phyloP scores from a whole-genome alignment of 2,888 invertebrate genomes.

The Biston stratarius region DNA sequence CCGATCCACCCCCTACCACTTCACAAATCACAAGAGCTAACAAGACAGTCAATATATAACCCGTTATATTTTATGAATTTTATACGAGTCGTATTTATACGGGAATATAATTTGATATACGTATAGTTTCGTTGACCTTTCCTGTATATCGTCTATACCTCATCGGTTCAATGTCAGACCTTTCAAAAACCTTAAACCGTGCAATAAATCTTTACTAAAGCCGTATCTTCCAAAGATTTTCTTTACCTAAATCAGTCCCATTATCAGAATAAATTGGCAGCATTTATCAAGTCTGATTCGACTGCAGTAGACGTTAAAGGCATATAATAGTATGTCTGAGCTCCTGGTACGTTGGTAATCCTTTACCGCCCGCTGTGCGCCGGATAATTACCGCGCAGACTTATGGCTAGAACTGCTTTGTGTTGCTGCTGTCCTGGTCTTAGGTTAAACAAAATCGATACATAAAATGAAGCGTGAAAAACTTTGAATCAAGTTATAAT shows the following conservation, averaged over 20 bases:
- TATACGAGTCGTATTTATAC: too few species aligned
- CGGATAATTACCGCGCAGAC: constrained; percentile 32
- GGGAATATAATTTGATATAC: too few species aligned
- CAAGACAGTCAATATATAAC: too few species aligned
- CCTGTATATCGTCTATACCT: background rate
- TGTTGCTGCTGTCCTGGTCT: constrained; percentile 22
- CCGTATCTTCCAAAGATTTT: constrained; percentile 18
- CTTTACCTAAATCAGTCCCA: constrained; percentile 30
- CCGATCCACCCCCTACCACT: too few species aligned
- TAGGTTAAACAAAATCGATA: too few species aligned
- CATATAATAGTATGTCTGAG: constrained; percentile 24
- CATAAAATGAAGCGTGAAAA: constrained; percentile 1
- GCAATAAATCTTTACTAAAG: constrained; percentile 18
- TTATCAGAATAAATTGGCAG: constrained; percentile 34
- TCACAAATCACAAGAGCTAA: too few species aligned
- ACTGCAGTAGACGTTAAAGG: constrained; percentile 27
- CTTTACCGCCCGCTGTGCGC: constrained; percentile 26
- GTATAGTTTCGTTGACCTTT: constrained; percentile 3
- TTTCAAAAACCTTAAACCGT: constrained; percentile 8
- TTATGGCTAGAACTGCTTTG: constrained; percentile 23
- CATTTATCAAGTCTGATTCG: constrained; percentile 27
- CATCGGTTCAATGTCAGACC: constrained; percentile 5
- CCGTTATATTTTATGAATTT: too few species aligned
- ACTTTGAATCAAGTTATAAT: background rate
- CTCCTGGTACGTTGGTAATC: constrained; percentile 31